Conservation (phyloP, 2,797 vertebrate genomes). For the Arnoldichthys spilopterus region DNA sequence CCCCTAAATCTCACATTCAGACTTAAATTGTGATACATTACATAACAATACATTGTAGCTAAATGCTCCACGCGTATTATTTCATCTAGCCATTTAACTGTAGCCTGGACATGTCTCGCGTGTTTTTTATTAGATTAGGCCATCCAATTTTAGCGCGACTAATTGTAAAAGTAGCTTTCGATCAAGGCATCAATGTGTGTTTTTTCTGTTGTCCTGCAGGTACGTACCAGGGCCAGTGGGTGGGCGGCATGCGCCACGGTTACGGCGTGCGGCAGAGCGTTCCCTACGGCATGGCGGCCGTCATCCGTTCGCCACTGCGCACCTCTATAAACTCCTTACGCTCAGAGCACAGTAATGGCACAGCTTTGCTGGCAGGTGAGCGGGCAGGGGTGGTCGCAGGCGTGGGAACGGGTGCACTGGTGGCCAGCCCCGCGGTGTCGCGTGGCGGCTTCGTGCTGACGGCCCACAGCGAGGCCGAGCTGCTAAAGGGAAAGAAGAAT, state of each 20-base stretch:
- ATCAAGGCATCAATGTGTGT: not conserved
- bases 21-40: no score
- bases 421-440: slow-evolving; percentile 89
- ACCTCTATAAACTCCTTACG: slow-evolving; percentile 98
- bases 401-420: slow-evolving; percentile 81
- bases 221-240: slow-evolving; percentile 98
- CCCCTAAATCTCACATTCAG: no score
- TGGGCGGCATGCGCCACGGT: slow-evolving; percentile 95
- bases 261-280: slow-evolving; percentile 97
- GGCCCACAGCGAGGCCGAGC: slow-evolving; percentile 93
- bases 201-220: slow-evolving; percentile 72
- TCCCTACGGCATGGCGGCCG: slow-evolving; percentile 97
- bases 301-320: slow-evolving; percentile 96
- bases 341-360: slow-evolving; percentile 95
- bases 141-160: no score
- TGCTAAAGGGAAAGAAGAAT: slow-evolving; percentile 91
- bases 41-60: no score
- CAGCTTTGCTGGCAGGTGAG: slow-evolving; percentile 86
- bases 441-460: slow-evolving; percentile 96
- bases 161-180: no score
- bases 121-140: no score
- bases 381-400: slow-evolving; percentile 76
- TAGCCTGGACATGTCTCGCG: no score
- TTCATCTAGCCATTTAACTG: no score
- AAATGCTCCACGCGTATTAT: no score